Percentiles rank a stretch among this genome's conserved stretches.
These are phyloP conservation scores for Sarcophaga caerulescens DNA, from an alignment of 2,888 invertebrate species.

Conservation along the genomic window DNA sequence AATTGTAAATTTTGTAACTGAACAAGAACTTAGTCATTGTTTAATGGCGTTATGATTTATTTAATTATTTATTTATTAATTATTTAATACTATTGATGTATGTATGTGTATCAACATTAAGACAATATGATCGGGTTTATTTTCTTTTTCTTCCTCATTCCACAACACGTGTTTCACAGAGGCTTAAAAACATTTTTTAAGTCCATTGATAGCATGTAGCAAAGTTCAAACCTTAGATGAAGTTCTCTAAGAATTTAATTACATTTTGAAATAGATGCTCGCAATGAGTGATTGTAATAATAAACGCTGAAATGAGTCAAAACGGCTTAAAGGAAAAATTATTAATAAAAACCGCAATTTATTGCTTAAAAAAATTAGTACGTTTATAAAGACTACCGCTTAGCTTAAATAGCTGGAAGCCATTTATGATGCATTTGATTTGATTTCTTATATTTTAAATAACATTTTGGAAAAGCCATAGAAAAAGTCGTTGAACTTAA, in stretches of 20 bases:
- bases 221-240: too few species aligned
- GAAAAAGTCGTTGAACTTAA: neutral
- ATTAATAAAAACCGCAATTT: neutral
- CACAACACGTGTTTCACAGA: neutral
- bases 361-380: neutral
- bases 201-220: too few species aligned
- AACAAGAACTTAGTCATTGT: neutral
- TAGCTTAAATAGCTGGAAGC: neutral
- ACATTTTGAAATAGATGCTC: too few species aligned
- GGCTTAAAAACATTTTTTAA: neutral
- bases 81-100: too few species aligned
- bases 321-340: neutral
- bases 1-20: neutral
- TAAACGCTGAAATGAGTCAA: neutral
- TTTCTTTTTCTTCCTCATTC: neutral
- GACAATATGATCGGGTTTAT: neutral
- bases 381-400: neutral
- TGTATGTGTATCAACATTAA: too few species aligned
- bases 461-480: neutral
- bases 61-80: neutral
- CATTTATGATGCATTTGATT: neutral
- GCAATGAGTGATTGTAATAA: too few species aligned
- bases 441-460: neutral
- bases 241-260: too few species aligned
- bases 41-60: neutral